phyloP scores from a whole-genome alignment of 2,797 vertebrate genomes.

The Heteromormyrus szaboi region DNA sequence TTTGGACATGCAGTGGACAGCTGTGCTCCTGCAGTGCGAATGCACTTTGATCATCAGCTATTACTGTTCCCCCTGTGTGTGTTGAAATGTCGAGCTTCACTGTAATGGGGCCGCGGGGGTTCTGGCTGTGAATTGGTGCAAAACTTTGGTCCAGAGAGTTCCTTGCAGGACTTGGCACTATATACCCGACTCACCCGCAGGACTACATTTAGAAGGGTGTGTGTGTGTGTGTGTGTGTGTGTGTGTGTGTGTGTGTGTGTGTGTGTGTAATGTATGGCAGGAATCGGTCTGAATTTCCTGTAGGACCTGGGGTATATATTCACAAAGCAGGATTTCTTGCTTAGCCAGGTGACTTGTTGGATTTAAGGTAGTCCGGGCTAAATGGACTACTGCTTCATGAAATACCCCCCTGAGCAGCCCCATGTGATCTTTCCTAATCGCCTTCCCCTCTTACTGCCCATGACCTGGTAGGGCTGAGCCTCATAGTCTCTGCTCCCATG shows the following conservation, averaged over 20 bases:
- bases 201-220: neutral
- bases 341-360: no score
- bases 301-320: neutral
- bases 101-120: neutral
- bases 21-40: neutral
- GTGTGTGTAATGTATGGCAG: neutral
- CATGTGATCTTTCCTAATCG: neutral
- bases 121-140: neutral
- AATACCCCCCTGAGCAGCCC: neutral
- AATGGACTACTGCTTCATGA: neutral
- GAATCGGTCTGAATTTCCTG: neutral
- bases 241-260: no score
- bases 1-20: neutral
- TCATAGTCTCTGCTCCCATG: neutral
- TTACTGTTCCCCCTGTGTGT: neutral
- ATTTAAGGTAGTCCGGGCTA: neutral
- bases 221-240: no score
- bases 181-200: neutral
- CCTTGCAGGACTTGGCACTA: neutral
- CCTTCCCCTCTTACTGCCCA: neutral
- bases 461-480: neutral
- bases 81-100: neutral
- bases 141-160: neutral
- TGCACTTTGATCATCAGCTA: neutral
- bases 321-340: no score